Conservation (phyloP, 53 echinoderm and acorn worm genomes). For the Paracentrotus lividus region DNA sequence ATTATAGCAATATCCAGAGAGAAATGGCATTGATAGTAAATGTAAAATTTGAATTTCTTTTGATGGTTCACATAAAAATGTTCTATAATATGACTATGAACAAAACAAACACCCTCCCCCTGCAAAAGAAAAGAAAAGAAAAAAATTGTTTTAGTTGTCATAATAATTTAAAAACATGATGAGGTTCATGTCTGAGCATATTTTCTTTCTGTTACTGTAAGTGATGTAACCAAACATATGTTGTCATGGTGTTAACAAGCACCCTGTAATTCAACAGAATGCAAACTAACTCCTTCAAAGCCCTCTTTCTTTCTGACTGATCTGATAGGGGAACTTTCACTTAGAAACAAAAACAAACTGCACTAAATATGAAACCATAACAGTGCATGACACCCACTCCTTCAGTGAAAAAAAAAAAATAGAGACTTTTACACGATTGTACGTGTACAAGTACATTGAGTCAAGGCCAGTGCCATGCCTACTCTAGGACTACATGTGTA, state of each 20-base stretch:
- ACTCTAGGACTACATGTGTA: background rate
- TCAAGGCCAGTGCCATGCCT: background rate
- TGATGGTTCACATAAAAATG: too few relatives aligned
- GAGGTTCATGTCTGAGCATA: background rate
- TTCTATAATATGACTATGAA: too few relatives aligned
- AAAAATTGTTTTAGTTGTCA: too few relatives aligned
- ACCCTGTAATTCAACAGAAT: background rate
- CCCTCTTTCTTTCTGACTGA: background rate
- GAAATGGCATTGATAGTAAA: too few relatives aligned
- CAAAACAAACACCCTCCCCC: too few relatives aligned
- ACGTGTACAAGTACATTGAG: conserved; percentile 26
- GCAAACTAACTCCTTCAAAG: background rate
- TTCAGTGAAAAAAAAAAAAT: background rate
- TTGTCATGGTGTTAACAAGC: background rate
- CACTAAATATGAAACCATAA: background rate
- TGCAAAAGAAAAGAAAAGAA: too few relatives aligned
- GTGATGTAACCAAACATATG: background rate
- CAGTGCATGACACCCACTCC: conserved; percentile 32
- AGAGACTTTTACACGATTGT: too few relatives aligned
- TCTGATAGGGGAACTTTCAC: background rate
- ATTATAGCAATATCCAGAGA: too few relatives aligned
- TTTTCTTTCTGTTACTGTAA: background rate
- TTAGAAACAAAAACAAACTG: conserved; percentile 29
- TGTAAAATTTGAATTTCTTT: too few relatives aligned
- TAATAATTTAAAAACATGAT: too few relatives aligned